Conservation (phyloP, 53 echinoderm and acorn worm species). For the Hippasteria phrygiana region DNA sequence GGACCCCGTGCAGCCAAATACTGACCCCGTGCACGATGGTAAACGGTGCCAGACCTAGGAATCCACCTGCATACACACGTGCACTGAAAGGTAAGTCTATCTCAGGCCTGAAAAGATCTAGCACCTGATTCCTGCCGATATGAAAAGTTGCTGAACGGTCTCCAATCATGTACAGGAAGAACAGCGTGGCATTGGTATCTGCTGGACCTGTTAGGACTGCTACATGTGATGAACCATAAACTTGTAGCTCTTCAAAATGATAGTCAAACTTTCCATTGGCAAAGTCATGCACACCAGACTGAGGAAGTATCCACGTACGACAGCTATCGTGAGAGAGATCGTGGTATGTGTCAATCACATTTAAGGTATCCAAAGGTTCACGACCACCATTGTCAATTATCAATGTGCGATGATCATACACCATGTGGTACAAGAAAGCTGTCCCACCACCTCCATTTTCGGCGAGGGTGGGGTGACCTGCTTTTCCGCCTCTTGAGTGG, state of each 20-base stretch:
- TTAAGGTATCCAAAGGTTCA: slow-evolving; percentile 63
- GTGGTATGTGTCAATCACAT: slow-evolving; percentile 75
- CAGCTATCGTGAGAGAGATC: slow-evolving; percentile 84
- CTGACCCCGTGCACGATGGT: slow-evolving; percentile 88
- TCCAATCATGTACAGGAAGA: slow-evolving; percentile 94
- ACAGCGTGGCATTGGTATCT: slow-evolving; percentile 70
- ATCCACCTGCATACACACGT: slow-evolving; percentile 87
- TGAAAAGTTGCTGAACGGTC: slow-evolving; percentile 90
- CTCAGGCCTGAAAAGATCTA: slow-evolving; percentile 85
- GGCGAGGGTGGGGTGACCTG: slow-evolving; percentile 54
- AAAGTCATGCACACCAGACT: slow-evolving; percentile 86
- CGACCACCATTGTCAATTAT: slow-evolving; percentile 91
- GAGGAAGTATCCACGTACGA: slow-evolving; percentile 88
- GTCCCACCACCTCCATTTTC: slow-evolving; percentile 93
- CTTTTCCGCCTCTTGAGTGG: slow-evolving; percentile 80
- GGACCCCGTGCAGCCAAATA: slow-evolving; percentile 85
- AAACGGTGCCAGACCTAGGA: slow-evolving; percentile 84
- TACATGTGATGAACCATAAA: slow-evolving; percentile 84
- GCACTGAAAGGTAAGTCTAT: slow-evolving; percentile 91
- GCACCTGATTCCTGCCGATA: slow-evolving; percentile 75
- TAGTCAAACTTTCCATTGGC: slow-evolving; percentile 83
- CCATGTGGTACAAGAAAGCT: slow-evolving; percentile 88
- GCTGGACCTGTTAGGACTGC: slow-evolving; percentile 87
- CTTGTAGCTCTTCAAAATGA: slow-evolving; percentile 93
- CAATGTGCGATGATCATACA: slow-evolving; percentile 80